Percentiles rank a stretch among this genome's conserved stretches.
Conservation (phyloP, 2,888 invertebrate species). For the Drosophila tripunctata region DNA sequence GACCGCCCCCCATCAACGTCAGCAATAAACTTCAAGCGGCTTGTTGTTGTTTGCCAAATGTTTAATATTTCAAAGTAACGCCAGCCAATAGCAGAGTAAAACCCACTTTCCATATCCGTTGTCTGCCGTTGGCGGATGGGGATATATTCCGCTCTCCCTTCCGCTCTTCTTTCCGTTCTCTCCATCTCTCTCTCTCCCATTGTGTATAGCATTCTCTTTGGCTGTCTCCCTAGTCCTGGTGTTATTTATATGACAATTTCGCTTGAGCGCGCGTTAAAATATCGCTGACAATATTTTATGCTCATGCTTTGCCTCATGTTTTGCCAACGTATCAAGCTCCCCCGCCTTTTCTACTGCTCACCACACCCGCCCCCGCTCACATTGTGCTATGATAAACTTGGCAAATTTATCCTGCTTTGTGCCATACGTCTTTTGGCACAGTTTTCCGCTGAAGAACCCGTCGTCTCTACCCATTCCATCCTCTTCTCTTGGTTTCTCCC, state of each 20-base stretch:
- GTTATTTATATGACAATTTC: constrained; percentile 81
- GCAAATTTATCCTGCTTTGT: constrained; percentile 79
- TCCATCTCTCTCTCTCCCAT: neutral
- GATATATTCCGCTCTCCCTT: neutral
- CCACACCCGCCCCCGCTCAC: neutral
- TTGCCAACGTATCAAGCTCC: constrained; percentile 62
- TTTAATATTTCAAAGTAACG: constrained; percentile 76
- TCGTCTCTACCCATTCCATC: neutral
- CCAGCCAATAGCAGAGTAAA: constrained; percentile 60
- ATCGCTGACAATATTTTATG: constrained; percentile 79
- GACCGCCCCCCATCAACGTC: constrained; percentile 33
- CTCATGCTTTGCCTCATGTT: constrained; percentile 76
- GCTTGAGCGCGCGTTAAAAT: constrained; percentile 79
- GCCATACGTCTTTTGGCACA: constrained; percentile 80
- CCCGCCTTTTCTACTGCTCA: neutral
- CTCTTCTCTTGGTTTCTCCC: neutral
- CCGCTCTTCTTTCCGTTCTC: neutral
- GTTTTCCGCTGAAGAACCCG: constrained; percentile 53
- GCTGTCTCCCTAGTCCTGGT: constrained; percentile 29
- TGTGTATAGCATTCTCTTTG: neutral
- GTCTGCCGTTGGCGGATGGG: neutral
- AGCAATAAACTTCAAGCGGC: constrained; percentile 70
- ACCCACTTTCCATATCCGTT: constrained; percentile 48
- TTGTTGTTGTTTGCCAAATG: constrained; percentile 72
- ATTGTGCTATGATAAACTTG: constrained; percentile 75